phyloP scores from a whole-genome alignment of 1,140 invertebrate genomes.

The Drosophila nasuta region DNA sequence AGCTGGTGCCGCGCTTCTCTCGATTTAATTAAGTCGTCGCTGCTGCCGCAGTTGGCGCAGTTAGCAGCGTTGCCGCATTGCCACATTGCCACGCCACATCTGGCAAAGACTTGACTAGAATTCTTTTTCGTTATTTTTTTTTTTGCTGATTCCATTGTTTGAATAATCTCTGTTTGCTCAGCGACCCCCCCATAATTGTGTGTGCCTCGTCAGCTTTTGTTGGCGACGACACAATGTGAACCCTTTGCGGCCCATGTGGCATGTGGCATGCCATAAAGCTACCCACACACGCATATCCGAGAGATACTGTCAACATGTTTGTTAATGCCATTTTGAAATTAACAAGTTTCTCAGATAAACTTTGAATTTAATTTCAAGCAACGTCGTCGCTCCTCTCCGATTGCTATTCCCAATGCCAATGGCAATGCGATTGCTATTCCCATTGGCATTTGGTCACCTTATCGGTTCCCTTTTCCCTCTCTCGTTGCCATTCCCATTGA shows the following conservation, averaged over 20 bases:
- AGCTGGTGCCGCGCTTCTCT: constrained; percentile 14
- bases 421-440: not conserved
- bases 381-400: constrained; percentile 24
- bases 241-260: constrained; percentile 21
- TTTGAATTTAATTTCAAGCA: constrained; percentile 74
- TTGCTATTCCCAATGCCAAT: not conserved
- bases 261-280: constrained; percentile 51
- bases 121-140: constrained; percentile 17
- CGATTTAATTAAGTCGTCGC: constrained; percentile 80
- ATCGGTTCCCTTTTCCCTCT: not conserved
- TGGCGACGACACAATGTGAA: constrained; percentile 12
- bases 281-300: constrained; percentile 43
- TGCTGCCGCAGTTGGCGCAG: constrained; percentile 4
- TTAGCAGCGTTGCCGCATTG: constrained; percentile 3
- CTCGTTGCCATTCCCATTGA: not conserved
- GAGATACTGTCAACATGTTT: constrained; percentile 78
- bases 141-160: constrained; percentile 82
- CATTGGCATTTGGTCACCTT: not conserved
- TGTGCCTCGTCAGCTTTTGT: constrained; percentile 61
- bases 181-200: constrained; percentile 48
- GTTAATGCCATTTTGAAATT: constrained; percentile 78
- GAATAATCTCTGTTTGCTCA: constrained; percentile 72
- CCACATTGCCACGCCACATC: constrained; percentile 16
- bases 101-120: constrained; percentile 12
- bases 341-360: constrained; percentile 82